phyloP scores from a whole-genome alignment of 2,888 invertebrate genomes.

The Apodemia mormo region DNA sequence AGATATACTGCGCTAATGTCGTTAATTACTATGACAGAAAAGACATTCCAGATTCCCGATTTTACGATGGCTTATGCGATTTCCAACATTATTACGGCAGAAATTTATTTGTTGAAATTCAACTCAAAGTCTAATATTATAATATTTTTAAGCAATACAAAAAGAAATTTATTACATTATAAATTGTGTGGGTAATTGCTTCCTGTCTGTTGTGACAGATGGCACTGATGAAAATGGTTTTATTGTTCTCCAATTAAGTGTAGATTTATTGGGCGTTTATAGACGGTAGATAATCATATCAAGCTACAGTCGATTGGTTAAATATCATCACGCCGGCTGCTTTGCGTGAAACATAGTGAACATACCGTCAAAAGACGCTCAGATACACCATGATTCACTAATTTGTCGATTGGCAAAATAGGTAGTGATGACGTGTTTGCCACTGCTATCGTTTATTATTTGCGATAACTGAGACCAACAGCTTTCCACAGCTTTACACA shows the following conservation, averaged over 20 bases:
- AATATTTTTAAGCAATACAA: constrained; percentile 4
- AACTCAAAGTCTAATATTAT: not conserved
- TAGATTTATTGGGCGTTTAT: constrained; percentile 9
- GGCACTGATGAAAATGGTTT: constrained; percentile 40
- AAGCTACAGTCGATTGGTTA: not conserved
- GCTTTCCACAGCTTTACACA: too few species aligned
- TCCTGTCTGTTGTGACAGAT: constrained; percentile 73
- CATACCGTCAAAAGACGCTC: not conserved
- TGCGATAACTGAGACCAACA: too few species aligned
- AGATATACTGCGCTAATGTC: not conserved
- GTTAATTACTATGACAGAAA: not conserved
- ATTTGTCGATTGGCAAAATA: not conserved
- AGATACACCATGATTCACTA: not conserved
- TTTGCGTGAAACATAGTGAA: not conserved
- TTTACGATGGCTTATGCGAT: not conserved
- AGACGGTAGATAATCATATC: not conserved
- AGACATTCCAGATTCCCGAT: not conserved
- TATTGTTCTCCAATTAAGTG: constrained; percentile 10
- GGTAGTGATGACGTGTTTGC: too few species aligned
- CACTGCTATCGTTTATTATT: too few species aligned
- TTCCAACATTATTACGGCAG: not conserved
- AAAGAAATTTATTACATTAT: constrained; percentile 30
- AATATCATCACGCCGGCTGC: not conserved
- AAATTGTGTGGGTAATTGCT: constrained; percentile 49
- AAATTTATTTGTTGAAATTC: constrained; percentile 21